phyloP scores from a whole-genome alignment of 2,113 vertebrate species.

The Ibidorhyncha struthersii region DNA sequence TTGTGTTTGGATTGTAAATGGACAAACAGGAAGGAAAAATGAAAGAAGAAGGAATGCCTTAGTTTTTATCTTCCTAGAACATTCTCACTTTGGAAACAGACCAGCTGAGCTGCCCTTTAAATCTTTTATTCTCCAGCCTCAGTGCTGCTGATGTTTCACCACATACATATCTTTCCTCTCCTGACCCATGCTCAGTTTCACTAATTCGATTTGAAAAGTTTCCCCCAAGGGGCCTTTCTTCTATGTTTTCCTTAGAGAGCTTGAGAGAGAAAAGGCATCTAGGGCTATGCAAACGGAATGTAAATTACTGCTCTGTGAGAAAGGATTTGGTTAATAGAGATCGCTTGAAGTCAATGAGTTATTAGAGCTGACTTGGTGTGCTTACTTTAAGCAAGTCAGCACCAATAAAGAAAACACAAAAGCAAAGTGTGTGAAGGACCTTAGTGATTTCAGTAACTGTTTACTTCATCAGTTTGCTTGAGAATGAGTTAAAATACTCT shows the following conservation, averaged over 20 bases:
- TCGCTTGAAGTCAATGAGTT: neutral
- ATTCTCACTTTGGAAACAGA: neutral
- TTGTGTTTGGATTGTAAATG: conserved; percentile 42
- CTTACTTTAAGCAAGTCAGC: neutral
- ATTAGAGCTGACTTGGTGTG: neutral
- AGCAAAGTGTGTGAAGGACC: neutral
- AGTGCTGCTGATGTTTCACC: neutral
- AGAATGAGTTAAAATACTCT: neutral
- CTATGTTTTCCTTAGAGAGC: neutral
- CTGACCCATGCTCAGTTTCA: conserved; percentile 11
- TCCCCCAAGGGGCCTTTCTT: conserved; percentile 38
- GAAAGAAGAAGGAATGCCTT: neutral
- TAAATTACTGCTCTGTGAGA: conserved; percentile 28
- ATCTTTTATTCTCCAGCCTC: conserved; percentile 11
- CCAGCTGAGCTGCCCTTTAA: neutral
- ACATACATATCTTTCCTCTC: neutral
- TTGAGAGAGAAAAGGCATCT: conserved; percentile 18
- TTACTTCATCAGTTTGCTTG: neutral
- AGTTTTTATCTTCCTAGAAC: neutral
- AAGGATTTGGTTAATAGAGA: conserved; percentile 35
- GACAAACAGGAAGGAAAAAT: conserved; percentile 29
- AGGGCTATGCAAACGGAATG: conserved; percentile 27
- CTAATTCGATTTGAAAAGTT: conserved; percentile 37
- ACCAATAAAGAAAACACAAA: neutral
- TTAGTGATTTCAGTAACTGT: neutral